Evolutionary conservation across 2,888 invertebrate species (phyloP).

Genomic region (Acanthosepion pharaonis): DNA sequence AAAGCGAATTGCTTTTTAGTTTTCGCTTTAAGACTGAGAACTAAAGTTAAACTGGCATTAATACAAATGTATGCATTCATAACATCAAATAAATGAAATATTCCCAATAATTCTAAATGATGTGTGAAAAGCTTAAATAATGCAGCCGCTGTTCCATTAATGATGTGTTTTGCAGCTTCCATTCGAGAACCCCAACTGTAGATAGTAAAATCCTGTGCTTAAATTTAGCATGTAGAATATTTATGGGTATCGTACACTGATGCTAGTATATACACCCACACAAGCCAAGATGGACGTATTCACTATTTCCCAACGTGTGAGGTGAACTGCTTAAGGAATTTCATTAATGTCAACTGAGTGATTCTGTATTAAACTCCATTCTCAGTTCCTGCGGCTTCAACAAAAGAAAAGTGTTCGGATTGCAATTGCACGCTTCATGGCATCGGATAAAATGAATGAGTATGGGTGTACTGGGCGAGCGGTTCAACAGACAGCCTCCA

Average conservation of each 20-base stretch:
- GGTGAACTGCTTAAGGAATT: background rate
- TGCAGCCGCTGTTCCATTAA: no score
- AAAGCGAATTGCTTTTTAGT: no score
- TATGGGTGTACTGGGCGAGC: background rate
- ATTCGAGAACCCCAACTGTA: no score
- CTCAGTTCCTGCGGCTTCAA: background rate
- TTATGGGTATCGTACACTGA: background rate
- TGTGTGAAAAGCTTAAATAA: no score
- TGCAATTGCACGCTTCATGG: background rate
- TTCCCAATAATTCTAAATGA: no score
- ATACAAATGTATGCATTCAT: no score
- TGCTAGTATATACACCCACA: background rate
- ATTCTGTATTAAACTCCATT: background rate
- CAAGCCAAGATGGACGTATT: background rate
- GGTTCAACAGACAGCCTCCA: background rate
- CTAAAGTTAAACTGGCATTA: no score
- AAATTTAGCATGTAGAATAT: background rate
- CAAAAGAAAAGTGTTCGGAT: background rate
- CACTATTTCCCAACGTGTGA: background rate
- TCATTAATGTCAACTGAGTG: constrained; percentile 25
- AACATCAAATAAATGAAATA: no score
- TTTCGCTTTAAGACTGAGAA: no score
- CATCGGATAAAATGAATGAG: background rate
- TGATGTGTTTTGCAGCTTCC: no score
- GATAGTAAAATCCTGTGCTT: no score